Evolutionary conservation across 2,888 invertebrate genomes (phyloP), one percentile per base, ranked within the genome.

Genomic region (Habrosyne pyritoides): DNA sequence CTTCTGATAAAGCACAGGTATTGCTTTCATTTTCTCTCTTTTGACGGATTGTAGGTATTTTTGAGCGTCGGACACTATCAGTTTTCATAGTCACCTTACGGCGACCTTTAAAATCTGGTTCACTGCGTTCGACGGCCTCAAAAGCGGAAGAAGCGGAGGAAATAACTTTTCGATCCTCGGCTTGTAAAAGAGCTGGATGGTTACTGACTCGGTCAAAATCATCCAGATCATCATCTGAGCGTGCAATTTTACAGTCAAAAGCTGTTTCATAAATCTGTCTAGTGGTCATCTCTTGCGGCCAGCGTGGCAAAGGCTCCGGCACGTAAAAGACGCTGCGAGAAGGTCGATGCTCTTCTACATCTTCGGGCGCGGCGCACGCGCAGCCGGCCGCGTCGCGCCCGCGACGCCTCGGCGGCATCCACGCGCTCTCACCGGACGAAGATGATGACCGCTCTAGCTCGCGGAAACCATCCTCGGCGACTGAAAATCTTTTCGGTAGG

Each of bases 201-300:
- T 97, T 97, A 66, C 96, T 95, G 61, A 97, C 95, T 60, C 96
- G 95, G 72, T 97, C 97, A 53, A 97, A 95, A 70, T 96, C 95
- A 76, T 97, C 97, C 79, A 97, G 93, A 69, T 97, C 96, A 83
- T 96, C 95, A 71, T 96, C 95, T 8, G 97, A 97, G 65, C 96
- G 95, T 79, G 95, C 95, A 75, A 97, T 95, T 87, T 96, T 96
- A 86, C 97, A 97, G 87, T 97, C 97, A 86, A 97, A 97, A 57
- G 97, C 97, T 56, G 97, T 97, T 89, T 97, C 97, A 85, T 97
- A 97, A 55, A 97, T 94, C 87, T 96, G 96, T 75, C 96, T 94
- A 84, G 93, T 90, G 71, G 93, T 93, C 90, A 93, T 93, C 77
- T 93, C 94, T 89, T 88, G 91, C 79, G 93, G 91, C 87, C 93